Percentiles rank a stretch among this genome's conserved stretches.
These are phyloP conservation scores for Coptodon rendalli DNA, from an alignment of 2,113 vertebrate genomes.

Conservation along the genomic window DNA sequence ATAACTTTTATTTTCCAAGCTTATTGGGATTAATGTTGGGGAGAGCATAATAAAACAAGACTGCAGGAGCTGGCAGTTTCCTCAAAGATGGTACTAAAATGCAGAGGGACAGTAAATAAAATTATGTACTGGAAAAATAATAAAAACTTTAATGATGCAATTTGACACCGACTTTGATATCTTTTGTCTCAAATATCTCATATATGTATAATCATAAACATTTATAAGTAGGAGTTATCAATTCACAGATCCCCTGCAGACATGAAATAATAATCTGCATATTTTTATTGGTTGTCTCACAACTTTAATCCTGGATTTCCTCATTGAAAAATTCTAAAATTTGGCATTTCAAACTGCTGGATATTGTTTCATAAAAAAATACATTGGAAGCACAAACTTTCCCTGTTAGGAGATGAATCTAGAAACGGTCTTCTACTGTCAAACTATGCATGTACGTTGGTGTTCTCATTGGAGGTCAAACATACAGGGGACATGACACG, in stretches of 20 bases:
- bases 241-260: neutral
- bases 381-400: neutral
- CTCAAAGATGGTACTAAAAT: neutral
- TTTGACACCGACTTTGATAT: neutral
- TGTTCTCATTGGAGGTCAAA: neutral
- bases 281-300: neutral
- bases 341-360: neutral
- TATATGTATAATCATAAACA: neutral
- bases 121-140: neutral
- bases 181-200: neutral
- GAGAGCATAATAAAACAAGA: conserved; percentile 6
- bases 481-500: neutral
- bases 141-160: neutral
- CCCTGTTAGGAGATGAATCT: neutral
- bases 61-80: neutral
- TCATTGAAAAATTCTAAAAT: neutral
- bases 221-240: neutral
- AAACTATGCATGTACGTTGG: neutral
- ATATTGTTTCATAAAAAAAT: neutral
- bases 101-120: neutral
- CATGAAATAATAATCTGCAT: neutral
- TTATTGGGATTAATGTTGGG: conserved; percentile 4
- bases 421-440: neutral
- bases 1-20: conserved; percentile 4
- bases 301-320: neutral